Percentiles rank a stretch among this genome's conserved stretches.
phyloP scores from a whole-genome alignment of 2,113 vertebrate species.

The western clawed frog (Xenopus tropicalis) region DNA sequence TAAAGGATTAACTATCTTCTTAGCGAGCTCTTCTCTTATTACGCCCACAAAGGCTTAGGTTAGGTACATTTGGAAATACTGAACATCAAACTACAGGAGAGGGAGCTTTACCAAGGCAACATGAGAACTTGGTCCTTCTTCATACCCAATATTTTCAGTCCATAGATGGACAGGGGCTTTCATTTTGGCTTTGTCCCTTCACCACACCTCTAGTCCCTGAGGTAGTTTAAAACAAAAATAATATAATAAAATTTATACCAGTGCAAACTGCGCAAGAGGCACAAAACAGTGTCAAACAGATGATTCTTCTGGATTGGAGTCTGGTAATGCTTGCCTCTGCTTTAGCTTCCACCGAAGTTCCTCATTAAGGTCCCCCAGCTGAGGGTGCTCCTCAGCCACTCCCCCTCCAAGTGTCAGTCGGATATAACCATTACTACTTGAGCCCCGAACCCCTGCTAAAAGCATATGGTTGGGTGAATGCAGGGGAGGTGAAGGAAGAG shows the following conservation, averaged over 20 bases:
- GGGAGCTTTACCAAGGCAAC: neutral
- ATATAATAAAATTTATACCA: constrained; percentile 14
- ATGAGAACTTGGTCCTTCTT: constrained; percentile 8
- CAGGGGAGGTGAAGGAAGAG: constrained; percentile 70
- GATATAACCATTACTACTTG: constrained; percentile 89
- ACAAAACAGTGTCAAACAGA: constrained; percentile 72
- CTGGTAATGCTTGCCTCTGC: constrained; percentile 87
- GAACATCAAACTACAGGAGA: constrained; percentile 2
- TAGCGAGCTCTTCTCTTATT: neutral
- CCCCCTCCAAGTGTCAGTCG: constrained; percentile 82
- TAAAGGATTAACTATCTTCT: neutral
- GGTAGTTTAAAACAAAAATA: constrained; percentile 31
- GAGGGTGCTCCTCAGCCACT: constrained; percentile 75
- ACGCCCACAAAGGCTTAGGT: neutral
- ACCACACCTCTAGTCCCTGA: constrained; percentile 39
- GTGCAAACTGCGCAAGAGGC: constrained; percentile 39
- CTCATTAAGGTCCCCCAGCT: constrained; percentile 68
- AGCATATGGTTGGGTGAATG: constrained; percentile 85
- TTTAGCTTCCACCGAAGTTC: constrained; percentile 74
- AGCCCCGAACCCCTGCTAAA: constrained; percentile 84
- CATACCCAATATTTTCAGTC: constrained; percentile 6
- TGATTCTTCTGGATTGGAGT: constrained; percentile 95
- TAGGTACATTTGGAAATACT: constrained; percentile 15
- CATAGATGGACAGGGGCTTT: neutral
- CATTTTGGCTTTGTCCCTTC: constrained; percentile 33